Base-by-base conservation (phyloP, 2,113 vertebrate species). In the Solenodon paradoxus region DNA sequence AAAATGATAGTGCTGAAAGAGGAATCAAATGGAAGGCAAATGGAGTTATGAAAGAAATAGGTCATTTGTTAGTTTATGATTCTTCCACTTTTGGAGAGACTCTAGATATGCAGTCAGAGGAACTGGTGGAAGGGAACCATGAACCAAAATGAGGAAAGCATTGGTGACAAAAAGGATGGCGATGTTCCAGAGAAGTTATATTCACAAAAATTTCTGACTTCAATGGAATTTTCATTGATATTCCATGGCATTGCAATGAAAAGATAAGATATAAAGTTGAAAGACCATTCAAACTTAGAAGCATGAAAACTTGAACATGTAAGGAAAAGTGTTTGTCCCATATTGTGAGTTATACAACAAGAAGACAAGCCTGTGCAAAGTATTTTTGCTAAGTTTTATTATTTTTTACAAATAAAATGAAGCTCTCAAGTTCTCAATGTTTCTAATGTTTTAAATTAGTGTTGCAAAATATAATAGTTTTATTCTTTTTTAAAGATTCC, bases 371-470 rank as follows among this genome's bases (percentile, higher is more conserved):
- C 28, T 92, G 2, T 53, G 42, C 47, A 66, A 45, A 55, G 9
- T 7, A 30, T 15, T 64, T 9, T 64, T n/a, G 3, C 16, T 40
- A 49, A 15, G 24, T 35, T 32, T 16, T 3, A 4, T 42, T 20
- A 68, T 42, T 57, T 45, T 85, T 59, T 30, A 26, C 17, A 16
- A 51, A 61, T 88, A 22, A 47, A 82, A 28, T 7, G 28, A 88
- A 96, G 26, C 11, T 42, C 24, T n/a, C 35, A 9, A 77, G n/a
- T 61, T 64, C 16, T 71, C 55, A 38, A 57, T 78, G n/a, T 28
- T 71, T 94, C 4, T 88, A 86, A 93, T 64, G n/a, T 79, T 96
- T 84, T 51, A 66, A 78, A 80, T 35, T 83, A 38, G 19, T 53
- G 15, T 38, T 79, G 9, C 64, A 24, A 74, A 32, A 92, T 72